Evolutionary conservation across 2,113 vertebrate genomes (phyloP), one percentile per base, ranked within the genome.

Genomic region (Himantopus leucocephalus): DNA sequence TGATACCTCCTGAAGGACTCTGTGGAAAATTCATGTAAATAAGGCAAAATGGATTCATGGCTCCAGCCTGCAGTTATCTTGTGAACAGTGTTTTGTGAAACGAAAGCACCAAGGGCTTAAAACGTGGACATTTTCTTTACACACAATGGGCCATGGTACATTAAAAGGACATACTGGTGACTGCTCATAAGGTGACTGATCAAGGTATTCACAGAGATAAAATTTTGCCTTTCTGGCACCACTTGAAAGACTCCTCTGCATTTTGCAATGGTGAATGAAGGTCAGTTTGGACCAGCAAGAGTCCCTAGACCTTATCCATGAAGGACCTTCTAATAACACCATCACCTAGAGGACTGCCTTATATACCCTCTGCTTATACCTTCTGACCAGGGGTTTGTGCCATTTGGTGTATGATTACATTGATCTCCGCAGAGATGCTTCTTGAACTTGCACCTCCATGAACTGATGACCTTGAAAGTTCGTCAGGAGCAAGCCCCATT

Each of bases 11-110:
- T 93, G 96, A 94, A 96, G 90, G 95, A 96, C 79, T 88, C 63
- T 63, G 48, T 95, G 85, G 95, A 97, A 96, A 97, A 96, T 96
- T 88, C 92, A 90, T 95, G 92, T 95, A 96, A 96, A 93, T 95
- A 96, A 93, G 88, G 39, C 63, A 77, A 96, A 96, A 94, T 90
- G 79, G 82, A 95, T 94, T 96, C 90, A 77, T 34, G 63, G 72
- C 79, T 93, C 55, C 94, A 96, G 96, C 82, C 85, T 92, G 88
- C 60, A 90, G 83, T 93, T 66, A 84, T 63, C 50, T 30, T 35
- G 37, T 76, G 87, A 95, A 37, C 24, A 66, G 53, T 39, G 22
- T 45, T 96, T 95, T 91, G 74, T 93, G 63, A 63, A 50, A 58
- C 0, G 8, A 88, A 53, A 39, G 43, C 59, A 81, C n/a, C 0